Evolutionary conservation across 2,113 vertebrate genomes (phyloP).

Genomic region (Varanus salvator): DNA sequence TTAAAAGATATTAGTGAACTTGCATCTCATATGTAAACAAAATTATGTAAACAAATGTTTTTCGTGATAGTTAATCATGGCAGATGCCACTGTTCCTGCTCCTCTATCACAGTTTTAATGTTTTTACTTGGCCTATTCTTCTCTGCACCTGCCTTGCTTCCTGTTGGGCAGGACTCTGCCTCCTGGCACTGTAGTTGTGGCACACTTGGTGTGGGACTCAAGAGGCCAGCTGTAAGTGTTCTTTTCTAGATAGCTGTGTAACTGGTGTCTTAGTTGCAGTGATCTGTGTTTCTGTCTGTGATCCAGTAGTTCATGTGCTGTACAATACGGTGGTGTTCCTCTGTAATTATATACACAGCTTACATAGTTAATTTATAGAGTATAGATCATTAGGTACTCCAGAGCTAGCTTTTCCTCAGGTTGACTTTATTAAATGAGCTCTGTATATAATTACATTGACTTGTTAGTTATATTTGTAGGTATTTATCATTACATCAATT

Average conservation of each 20-base stretch:
- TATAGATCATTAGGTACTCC: constrained; percentile 26
- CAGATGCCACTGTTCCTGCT: constrained; percentile 63
- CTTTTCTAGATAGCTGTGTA: constrained; percentile 66
- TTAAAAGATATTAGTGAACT: constrained; percentile 16
- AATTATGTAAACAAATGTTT: constrained; percentile 13
- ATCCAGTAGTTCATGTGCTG: constrained; percentile 68
- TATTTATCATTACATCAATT: constrained; percentile 51
- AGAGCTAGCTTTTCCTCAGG: constrained; percentile 42
- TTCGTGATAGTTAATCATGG: constrained; percentile 46
- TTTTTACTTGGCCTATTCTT: constrained; percentile 78
- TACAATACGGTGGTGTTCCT: constrained; percentile 57
- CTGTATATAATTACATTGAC: constrained; percentile 76
- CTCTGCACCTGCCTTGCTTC: constrained; percentile 78
- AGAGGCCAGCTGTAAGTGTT: constrained; percentile 85
- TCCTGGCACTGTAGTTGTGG: constrained; percentile 88
- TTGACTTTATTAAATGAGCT: constrained; percentile 48
- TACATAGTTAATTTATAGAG: constrained; percentile 33
- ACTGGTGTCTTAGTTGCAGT: constrained; percentile 68
- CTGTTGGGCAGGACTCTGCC: constrained; percentile 83
- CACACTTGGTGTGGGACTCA: constrained; percentile 85
- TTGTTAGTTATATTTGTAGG: constrained; percentile 62
- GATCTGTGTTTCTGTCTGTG: constrained; percentile 59
- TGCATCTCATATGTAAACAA: background rate
- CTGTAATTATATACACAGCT: constrained; percentile 68
- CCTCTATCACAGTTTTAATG: constrained; percentile 71